Base-by-base conservation (phyloP, 2,888 invertebrate genomes). In the Linnaemya vulpina region DNA sequence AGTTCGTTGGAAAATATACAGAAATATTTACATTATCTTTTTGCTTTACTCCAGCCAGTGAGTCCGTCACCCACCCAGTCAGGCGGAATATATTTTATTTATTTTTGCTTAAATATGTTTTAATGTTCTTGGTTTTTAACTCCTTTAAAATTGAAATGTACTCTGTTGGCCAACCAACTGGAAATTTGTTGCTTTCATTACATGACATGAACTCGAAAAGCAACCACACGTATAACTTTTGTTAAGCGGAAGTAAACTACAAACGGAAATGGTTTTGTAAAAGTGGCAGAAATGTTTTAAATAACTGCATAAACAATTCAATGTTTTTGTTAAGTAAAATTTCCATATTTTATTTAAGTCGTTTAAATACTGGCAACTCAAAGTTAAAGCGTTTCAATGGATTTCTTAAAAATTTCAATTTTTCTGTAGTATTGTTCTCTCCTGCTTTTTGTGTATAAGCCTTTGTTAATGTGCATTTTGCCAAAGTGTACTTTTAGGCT, bases 121-220 rank as follows among this genome's bases (percentile, higher is more conserved):
- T 30, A 30, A 30, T 30, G 30, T 30, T 30, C 30, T 30, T 30
- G 30, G 30, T 30, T 30, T n/a, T 30, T 30, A 30, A 1, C 1
- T 11, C 4, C n/a, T 10, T 49, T 58, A 25, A 25, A 40, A 22
- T 38, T 22, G 13, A 2, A 2, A 0, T 20, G 35, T 49, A 38
- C 38, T 3, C n/a, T 62, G 49, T 62, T 3, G 51, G 67, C 38
- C 38, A 83, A 55, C 83, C 74, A 63, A 74, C 74, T 74, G 83
- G 83, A 83, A 83, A 83, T 78, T 78, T 68, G 68, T 58, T 78
- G 78, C 74, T 78, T 83, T 78, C 73, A 74, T 78, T 74, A 20
- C 49, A 83, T 74, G 68, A 83, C 78, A 83, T 78, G 60, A 51
- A 78, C 60, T 70, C 60, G 51, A 68, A 68, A 60, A 10, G 55